A percentile compares a stretch with the other conserved stretches of the same genome.
phyloP scores from a whole-genome alignment of 1,140 invertebrate genomes.

The Watersipora subatra region DNA sequence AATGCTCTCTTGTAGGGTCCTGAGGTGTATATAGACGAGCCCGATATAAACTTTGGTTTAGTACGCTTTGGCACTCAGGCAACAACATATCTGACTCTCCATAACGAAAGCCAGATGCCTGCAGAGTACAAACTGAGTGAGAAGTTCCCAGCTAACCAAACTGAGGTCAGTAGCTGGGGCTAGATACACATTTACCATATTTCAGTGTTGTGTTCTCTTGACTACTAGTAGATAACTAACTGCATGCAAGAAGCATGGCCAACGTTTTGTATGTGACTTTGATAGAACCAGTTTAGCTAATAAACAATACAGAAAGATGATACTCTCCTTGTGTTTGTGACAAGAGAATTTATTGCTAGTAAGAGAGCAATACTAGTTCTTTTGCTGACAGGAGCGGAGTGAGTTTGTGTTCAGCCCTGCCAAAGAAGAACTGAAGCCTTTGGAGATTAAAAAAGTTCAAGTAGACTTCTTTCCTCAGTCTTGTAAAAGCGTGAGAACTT shows the following conservation, averaged over 20 bases:
- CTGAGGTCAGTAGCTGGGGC: too few relatives aligned
- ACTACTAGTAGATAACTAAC: too few relatives aligned
- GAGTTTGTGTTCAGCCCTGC: constrained; percentile 18
- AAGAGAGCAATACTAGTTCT: too few relatives aligned
- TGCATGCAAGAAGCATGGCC: too few relatives aligned
- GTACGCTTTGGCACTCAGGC: constrained; percentile 22
- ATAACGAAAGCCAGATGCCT: constrained; percentile 20
- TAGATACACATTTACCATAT: too few relatives aligned
- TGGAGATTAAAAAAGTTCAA: constrained; percentile 19
- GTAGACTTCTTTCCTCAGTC: constrained; percentile 20
- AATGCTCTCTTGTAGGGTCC: constrained; percentile 28
- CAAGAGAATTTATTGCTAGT: too few relatives aligned
- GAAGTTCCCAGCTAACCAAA: background rate
- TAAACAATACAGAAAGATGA: too few relatives aligned
- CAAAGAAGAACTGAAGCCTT: constrained; percentile 22
- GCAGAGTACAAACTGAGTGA: background rate
- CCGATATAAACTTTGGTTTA: constrained; percentile 32
- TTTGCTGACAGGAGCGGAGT: constrained; percentile 10
- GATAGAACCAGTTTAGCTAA: too few relatives aligned
- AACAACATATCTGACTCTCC: constrained; percentile 18
- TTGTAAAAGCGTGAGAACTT: constrained; percentile 16
- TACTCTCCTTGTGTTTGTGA: too few relatives aligned
- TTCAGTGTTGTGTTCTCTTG: too few relatives aligned
- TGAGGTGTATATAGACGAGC: constrained; percentile 25
- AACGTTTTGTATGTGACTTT: too few relatives aligned